phyloP scores from a whole-genome alignment of 2,797 vertebrate species.

The Furcifer pardalis region DNA sequence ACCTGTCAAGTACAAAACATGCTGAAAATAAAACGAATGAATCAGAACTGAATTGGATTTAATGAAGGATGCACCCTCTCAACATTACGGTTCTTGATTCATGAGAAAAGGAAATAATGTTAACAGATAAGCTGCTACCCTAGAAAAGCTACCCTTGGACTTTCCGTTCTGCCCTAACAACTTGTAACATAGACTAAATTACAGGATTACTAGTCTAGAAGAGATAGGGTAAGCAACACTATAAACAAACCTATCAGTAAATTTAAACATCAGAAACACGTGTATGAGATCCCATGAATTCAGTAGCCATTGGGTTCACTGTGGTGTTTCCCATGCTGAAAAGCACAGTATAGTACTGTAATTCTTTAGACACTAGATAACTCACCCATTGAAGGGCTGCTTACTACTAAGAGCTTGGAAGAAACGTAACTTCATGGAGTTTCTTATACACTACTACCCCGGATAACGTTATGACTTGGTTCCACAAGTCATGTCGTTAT shows the following conservation, averaged over 20 bases:
- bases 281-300: too few species aligned
- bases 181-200: conserved; percentile 66
- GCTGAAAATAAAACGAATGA: conserved; percentile 37
- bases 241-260: neutral
- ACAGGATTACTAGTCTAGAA: neutral
- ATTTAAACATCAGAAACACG: neutral
- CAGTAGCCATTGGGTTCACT: too few species aligned
- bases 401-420: neutral
- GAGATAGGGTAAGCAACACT: neutral
- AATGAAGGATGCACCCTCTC: conserved; percentile 23
- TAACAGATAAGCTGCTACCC: conserved; percentile 63
- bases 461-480: too few species aligned
- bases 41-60: conserved; percentile 24
- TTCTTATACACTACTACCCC: too few species aligned
- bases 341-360: too few species aligned
- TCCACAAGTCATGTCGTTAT: too few species aligned
- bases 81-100: conserved; percentile 51
- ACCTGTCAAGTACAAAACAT: conserved; percentile 1
- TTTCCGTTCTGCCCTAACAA: conserved; percentile 79
- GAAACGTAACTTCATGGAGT: too few species aligned
- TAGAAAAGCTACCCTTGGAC: conserved; percentile 61
- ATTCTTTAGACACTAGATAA: too few species aligned
- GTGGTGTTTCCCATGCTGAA: too few species aligned
- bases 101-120: conserved; percentile 69
- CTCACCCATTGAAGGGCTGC: neutral